Base-by-base conservation (phyloP, 2,113 vertebrate species). In the Pungitius pungitius region DNA sequence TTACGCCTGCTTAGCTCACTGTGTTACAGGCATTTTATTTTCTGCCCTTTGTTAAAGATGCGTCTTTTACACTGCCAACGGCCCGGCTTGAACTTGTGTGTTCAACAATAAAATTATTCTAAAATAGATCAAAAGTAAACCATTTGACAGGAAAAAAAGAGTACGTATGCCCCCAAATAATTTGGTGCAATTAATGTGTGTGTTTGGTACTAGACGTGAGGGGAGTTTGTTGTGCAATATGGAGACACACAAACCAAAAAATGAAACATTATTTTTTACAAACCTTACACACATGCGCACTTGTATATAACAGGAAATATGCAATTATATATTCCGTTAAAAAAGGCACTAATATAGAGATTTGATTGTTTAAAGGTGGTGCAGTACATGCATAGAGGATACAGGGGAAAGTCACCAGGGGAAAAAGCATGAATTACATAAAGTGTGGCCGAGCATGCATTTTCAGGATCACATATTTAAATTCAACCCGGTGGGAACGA, bases 11-110 rank as follows among this genome's bases (percentile, higher is more conserved):
- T 60, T 59, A 60, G 74, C 60, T 62, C 40, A 74, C 52, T 78
- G 75, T 71, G 77, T n/a, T n/a, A n/a, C 62, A 69, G 65, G 49
- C 60, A 72, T 76, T 69, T 67, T 60, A 37, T 64, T 35, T 24
- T 65, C 51, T 56, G 66, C 59, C 75, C 63, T 75, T 88, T 85
- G 84, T 88, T 79, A 43, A 75, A 65, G 43, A 57, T 76, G 49
- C 62, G 56, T 74, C 30, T 68, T 45, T n/a, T 18, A 52, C 12
- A 57, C 33, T 59, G 47, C 26, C 67, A 61, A 70, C 20, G 52
- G 20, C 68, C 76, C 18, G n/a, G 17, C 75, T 39, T 65, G 13
- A 59, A 70, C 56, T 51, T 67, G 62, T 43, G 54, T 61, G 20
- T 42, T 67, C 63, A 49, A n/a, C n/a, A n/a, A n/a, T n/a, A n/a